These are phyloP conservation scores for Ptilodon capucinus DNA, from an alignment of 2,888 invertebrate species.

Conservation along the genomic window DNA sequence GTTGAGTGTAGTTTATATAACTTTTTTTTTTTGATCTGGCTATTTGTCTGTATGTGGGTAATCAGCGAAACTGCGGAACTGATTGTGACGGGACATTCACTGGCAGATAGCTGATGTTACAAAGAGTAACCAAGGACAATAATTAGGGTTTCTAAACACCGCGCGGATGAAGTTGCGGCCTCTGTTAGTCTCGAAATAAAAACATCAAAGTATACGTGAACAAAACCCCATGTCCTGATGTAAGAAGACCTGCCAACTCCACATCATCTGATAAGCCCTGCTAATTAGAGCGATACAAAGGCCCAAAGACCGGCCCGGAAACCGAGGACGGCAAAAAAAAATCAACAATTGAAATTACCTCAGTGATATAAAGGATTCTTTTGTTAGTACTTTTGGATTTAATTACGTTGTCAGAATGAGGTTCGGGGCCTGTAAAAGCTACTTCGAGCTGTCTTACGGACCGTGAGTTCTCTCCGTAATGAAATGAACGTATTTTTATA, in stretches of 20 bases:
- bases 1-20: too few species aligned
- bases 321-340: not conserved
- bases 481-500: too few species aligned
- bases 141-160: too few species aligned
- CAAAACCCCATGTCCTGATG: not conserved
- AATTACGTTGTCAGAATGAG: not conserved
- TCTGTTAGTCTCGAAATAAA: not conserved
- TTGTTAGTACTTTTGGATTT: not conserved
- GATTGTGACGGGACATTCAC: too few species aligned
- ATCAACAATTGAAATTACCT: not conserved
- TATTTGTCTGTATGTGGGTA: too few species aligned
- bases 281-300: constrained; percentile 1
- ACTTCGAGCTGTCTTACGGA: not conserved
- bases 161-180: too few species aligned
- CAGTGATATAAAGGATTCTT: not conserved
- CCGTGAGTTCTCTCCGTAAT: too few species aligned
- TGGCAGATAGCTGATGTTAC: too few species aligned
- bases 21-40: too few species aligned
- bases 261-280: not conserved
- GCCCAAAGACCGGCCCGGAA: not conserved
- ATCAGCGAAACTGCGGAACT: too few species aligned
- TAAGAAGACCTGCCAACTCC: not conserved
- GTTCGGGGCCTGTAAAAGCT: not conserved
- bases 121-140: too few species aligned
- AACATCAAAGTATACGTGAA: not conserved